Evolutionary conservation across 2,797 vertebrate species (phyloP).

Genomic region (Rhyacichthys aspro): DNA sequence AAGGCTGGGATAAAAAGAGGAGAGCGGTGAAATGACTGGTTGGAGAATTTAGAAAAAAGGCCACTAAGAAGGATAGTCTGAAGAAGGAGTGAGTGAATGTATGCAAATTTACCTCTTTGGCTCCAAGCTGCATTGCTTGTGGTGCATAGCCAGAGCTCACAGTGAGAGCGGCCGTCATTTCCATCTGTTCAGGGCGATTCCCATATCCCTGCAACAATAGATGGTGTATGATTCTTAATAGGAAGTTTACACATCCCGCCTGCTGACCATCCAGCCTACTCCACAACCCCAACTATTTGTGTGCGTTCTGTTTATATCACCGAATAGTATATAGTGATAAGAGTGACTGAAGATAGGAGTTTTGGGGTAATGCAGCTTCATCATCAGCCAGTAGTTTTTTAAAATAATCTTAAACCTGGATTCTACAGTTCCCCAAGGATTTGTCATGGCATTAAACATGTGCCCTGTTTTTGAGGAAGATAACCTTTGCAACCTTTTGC

Average conservation of each 20-base stretch:
- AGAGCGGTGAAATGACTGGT: constrained; percentile 53
- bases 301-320: constrained; percentile 16
- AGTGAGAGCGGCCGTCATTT: no score
- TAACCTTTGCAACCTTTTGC: no score
- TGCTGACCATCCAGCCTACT: constrained; percentile 39
- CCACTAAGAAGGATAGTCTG: constrained; percentile 20
- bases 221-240: constrained; percentile 22
- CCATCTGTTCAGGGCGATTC: constrained; percentile 44
- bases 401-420: no score
- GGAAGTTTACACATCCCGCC: constrained; percentile 48
- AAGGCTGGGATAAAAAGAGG: constrained; percentile 44
- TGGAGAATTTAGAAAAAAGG: constrained; percentile 36
- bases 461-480: no score
- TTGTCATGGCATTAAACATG: no score
- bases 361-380: no score
- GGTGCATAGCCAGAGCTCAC: constrained; percentile 14
- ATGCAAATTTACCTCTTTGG: constrained; percentile 54
- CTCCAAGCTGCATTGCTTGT: constrained; percentile 17
- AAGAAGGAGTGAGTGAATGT: constrained; percentile 38
- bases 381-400: no score
- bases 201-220: constrained; percentile 14
- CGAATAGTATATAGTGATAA: no score
- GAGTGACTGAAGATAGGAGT: no score
- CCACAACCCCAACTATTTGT: constrained; percentile 50
- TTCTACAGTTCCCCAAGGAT: no score